Percentiles rank a stretch among this genome's conserved stretches.
Evolutionary conservation across 2,888 invertebrate species (phyloP).

Genomic region (Julus scandinavius): DNA sequence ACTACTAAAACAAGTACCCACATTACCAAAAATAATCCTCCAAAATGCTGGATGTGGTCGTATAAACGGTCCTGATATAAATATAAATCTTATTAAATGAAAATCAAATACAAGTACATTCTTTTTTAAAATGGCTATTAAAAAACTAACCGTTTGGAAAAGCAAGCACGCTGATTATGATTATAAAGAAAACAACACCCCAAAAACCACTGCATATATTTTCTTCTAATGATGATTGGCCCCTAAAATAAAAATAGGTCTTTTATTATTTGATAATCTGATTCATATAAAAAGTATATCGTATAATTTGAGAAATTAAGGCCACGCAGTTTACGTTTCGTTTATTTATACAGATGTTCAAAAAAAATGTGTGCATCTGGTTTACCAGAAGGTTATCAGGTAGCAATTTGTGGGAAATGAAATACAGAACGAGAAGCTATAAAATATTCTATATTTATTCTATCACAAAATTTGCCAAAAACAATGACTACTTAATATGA

Average conservation of each 20-base stretch:
- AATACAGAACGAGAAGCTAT: not conserved
- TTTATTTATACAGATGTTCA: not conserved
- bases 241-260: conserved; percentile 73
- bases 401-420: not conserved
- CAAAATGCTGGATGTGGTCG: conserved; percentile 98
- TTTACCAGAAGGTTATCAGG: not conserved
- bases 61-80: conserved; percentile 86
- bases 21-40: conserved; percentile 87
- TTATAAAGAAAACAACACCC: conserved; percentile 94
- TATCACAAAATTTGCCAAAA: too few relatives aligned
- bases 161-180: conserved; percentile 93
- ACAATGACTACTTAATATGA: too few relatives aligned
- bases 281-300: not conserved
- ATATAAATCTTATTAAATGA: conserved; percentile 48
- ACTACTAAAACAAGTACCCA: not conserved
- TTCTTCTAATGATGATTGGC: conserved; percentile 84
- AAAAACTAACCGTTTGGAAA: conserved; percentile 83
- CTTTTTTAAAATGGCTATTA: not conserved
- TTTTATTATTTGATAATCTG: not conserved
- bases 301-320: not conserved
- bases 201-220: conserved; percentile 95
- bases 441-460: too few relatives aligned
- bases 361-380: not conserved
- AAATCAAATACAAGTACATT: not conserved
- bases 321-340: not conserved